A percentile compares a stretch with the other conserved stretches of the same genome.
Conservation (phyloP, 2,888 invertebrate genomes). For the Drosophila testacea region DNA sequence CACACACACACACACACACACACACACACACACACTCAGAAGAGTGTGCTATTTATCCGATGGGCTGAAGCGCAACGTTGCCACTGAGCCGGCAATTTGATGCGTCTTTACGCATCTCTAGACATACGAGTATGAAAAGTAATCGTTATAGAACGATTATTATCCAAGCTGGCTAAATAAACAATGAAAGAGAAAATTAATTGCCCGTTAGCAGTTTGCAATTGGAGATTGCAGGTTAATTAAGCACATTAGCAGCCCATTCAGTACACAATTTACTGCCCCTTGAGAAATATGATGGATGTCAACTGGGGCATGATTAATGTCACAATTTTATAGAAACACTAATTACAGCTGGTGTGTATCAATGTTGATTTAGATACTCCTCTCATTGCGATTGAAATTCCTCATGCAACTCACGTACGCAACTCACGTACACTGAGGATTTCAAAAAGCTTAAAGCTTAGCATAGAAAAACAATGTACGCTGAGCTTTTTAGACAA, state of each 20-base stretch:
- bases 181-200: slow-evolving; percentile 80
- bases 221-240: slow-evolving; percentile 64
- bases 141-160: slow-evolving; percentile 59
- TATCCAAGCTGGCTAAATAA: slow-evolving; percentile 41
- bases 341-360: slow-evolving; percentile 3
- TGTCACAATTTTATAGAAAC: slow-evolving; percentile 8
- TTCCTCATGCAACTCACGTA: slow-evolving; percentile 8
- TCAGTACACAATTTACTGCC: slow-evolving; percentile 42
- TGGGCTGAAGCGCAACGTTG: slow-evolving; percentile 25
- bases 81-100: slow-evolving; percentile 39
- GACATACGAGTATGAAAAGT: slow-evolving; percentile 29
- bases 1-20: slow-evolving; percentile 3
- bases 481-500: background rate
- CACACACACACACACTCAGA: background rate
- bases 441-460: background rate
- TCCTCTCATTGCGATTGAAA: background rate
- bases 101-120: slow-evolving; percentile 63
- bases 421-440: background rate
- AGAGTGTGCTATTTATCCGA: slow-evolving; percentile 11
- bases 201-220: slow-evolving; percentile 64
- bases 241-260: slow-evolving; percentile 75
- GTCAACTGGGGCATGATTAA: slow-evolving; percentile 17
- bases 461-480: background rate
- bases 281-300: slow-evolving; percentile 4
- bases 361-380: slow-evolving; percentile 3